Conservation (phyloP, 2,888 invertebrate species). For the Selenia dentaria region DNA sequence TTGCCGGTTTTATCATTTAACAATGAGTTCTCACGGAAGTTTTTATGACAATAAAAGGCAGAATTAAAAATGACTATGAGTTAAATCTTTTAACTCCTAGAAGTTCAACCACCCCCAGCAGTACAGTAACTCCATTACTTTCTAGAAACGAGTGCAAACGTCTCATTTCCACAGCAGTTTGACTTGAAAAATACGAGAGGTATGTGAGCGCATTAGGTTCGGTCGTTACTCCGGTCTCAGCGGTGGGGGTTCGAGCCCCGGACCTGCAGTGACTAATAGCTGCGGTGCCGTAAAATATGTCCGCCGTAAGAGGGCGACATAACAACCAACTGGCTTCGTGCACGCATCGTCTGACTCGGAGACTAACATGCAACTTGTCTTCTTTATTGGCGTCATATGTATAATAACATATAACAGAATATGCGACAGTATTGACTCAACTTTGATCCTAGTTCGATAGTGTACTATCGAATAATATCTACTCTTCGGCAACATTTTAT, state of each 20-base stretch:
- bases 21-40: no score
- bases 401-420: no score
- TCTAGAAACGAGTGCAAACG: constrained; percentile 21
- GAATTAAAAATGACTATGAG: no score
- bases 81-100: no score
- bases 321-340: constrained; percentile 47
- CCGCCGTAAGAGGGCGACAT: constrained; percentile 53
- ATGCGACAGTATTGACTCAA: no score
- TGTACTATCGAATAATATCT: no score
- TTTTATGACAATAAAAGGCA: no score
- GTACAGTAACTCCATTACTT: not conserved
- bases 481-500: no score
- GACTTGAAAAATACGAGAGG: constrained; percentile 65
- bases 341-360: constrained; percentile 37
- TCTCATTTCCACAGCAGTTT: constrained; percentile 57
- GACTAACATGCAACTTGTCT: constrained; percentile 19
- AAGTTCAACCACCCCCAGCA: no score
- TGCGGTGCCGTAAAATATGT: constrained; percentile 57
- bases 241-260: constrained; percentile 51
- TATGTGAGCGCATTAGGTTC: constrained; percentile 63
- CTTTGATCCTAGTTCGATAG: no score
- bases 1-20: no score
- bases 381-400: constrained; percentile 8
- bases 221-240: constrained; percentile 62
- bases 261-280: constrained; percentile 59